A percentile compares a stretch with the other conserved stretches of the same genome.
Conservation (phyloP, 1,140 invertebrate genomes). For the Phocides pigmalion region DNA sequence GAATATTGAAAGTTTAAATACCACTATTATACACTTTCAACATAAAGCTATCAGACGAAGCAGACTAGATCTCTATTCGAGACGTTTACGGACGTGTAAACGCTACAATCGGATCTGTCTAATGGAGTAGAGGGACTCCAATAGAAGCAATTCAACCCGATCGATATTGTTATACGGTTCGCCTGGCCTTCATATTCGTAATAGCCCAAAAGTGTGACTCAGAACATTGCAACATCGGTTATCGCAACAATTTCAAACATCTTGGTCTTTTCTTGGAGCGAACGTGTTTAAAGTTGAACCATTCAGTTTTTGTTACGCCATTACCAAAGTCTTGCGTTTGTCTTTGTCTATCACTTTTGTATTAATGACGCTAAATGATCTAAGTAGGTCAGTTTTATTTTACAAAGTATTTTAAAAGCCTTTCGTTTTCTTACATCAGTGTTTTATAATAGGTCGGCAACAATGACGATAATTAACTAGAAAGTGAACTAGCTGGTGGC, state of each 20-base stretch:
- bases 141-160: slow-evolving; percentile 48
- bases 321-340: slow-evolving; percentile 22
- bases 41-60: slow-evolving; percentile 14
- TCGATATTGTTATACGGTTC: slow-evolving; percentile 54
- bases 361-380: slow-evolving; percentile 16
- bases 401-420: slow-evolving; percentile 22
- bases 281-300: slow-evolving; percentile 34
- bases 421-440: slow-evolving; percentile 28
- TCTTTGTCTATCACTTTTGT: slow-evolving; percentile 20
- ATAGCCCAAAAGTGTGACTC: slow-evolving; percentile 62
- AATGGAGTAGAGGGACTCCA: slow-evolving; percentile 52
- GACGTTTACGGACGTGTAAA: slow-evolving; percentile 43
- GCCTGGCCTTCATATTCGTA: slow-evolving; percentile 53
- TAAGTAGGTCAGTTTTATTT: slow-evolving; percentile 21
- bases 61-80: slow-evolving; percentile 33
- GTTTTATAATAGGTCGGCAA: slow-evolving; percentile 54
- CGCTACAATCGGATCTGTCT: slow-evolving; percentile 54
- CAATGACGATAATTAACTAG: slow-evolving; percentile 65
- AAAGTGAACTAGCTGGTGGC: slow-evolving; percentile 65
- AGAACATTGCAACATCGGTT: slow-evolving; percentile 46
- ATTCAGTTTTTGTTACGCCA: slow-evolving; percentile 28
- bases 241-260: slow-evolving; percentile 35
- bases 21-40: not conserved
- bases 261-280: slow-evolving; percentile 42
- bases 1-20: slow-evolving; percentile 13